A percentile compares a stretch with the other conserved stretches of the same genome.
phyloP scores from a whole-genome alignment of 2,888 invertebrate genomes.

The Ligdia adustata region DNA sequence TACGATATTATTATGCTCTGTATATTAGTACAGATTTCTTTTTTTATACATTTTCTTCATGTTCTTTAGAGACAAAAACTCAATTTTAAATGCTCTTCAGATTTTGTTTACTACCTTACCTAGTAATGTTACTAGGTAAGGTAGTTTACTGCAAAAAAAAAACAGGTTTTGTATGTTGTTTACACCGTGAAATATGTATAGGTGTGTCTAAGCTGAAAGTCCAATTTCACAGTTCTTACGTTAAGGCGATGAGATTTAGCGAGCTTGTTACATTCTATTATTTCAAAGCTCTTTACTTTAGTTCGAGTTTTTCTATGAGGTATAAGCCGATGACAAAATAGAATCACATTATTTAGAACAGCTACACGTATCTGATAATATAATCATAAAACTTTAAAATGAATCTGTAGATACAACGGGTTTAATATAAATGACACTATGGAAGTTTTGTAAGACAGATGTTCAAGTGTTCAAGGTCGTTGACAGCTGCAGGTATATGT shows the following conservation, averaged over 20 bases:
- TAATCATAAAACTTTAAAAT: background rate
- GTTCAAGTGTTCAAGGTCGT: background rate
- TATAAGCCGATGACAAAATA: conserved; percentile 7
- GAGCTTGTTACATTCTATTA: conserved; percentile 60
- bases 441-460: background rate
- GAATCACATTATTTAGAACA: background rate
- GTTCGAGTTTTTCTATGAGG: conserved; percentile 12
- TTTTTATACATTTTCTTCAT: too few species aligned
- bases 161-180: conserved; percentile 21
- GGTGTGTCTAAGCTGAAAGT: conserved; percentile 42
- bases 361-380: background rate
- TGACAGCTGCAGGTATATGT: background rate
- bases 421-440: background rate
- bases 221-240: conserved; percentile 69
- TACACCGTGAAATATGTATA: conserved; percentile 21
- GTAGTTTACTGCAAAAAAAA: background rate
- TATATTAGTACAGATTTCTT: too few species aligned
- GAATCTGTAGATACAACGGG: too few species aligned
- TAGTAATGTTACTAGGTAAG: too few species aligned
- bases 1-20: too few species aligned
- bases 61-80: too few species aligned
- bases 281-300: conserved; percentile 54
- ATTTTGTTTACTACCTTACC: too few species aligned
- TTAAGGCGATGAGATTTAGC: conserved; percentile 62
- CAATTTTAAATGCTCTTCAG: too few species aligned